phyloP scores from a whole-genome alignment of 2,888 invertebrate genomes.

The Coremacera marginata region DNA sequence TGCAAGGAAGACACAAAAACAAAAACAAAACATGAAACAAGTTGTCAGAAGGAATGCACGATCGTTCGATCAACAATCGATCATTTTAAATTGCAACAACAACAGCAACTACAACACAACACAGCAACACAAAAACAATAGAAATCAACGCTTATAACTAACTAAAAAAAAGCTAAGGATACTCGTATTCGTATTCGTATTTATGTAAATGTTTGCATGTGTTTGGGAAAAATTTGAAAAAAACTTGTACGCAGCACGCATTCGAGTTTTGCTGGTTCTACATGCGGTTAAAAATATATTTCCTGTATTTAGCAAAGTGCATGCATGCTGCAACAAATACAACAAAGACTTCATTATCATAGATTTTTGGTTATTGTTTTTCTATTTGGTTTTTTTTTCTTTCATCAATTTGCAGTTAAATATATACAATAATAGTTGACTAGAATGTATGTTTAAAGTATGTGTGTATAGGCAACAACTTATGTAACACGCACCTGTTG shows the following conservation, averaged over 20 bases:
- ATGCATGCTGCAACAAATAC: constrained; percentile 11
- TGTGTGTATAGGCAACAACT: constrained; percentile 22
- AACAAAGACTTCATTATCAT: constrained; percentile 8
- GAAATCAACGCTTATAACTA: not conserved
- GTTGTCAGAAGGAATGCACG: not conserved
- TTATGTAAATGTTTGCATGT: not conserved
- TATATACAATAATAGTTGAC: not conserved
- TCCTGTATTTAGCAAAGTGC: not conserved
- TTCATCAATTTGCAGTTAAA: not conserved
- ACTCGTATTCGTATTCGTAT: not conserved
- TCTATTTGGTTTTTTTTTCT: not conserved
- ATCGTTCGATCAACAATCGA: constrained; percentile 12
- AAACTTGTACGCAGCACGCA: constrained; percentile 26
- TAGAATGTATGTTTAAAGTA: not conserved
- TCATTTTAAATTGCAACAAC: constrained; percentile 23
- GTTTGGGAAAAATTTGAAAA: not conserved
- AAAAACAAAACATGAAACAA: not conserved
- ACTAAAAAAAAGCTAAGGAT: constrained; percentile 8
- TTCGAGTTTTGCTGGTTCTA: constrained; percentile 6
- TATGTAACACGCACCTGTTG: constrained; percentile 81
- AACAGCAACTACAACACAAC: constrained; percentile 21
- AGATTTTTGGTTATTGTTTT: not conserved
- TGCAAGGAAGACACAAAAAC: constrained; percentile 65
- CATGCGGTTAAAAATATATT: not conserved
- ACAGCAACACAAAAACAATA: constrained; percentile 25